Evolutionary conservation across 2,113 vertebrate species (phyloP).

Genomic region (Opisthocomus hoazin): DNA sequence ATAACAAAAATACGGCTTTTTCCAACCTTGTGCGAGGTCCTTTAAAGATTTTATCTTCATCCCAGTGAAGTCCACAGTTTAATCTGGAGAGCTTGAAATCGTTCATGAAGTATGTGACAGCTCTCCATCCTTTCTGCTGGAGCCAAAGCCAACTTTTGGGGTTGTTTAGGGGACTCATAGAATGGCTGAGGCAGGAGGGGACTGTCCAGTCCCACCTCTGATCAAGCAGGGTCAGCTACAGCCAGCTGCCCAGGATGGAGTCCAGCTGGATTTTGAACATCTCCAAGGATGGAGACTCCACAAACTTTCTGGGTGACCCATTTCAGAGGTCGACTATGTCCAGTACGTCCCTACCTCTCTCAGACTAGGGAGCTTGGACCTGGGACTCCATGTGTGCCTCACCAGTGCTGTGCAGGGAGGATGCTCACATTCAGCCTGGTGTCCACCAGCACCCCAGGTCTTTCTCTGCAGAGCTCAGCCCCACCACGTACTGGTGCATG

Average conservation of each 20-base stretch:
- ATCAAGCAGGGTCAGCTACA: neutral
- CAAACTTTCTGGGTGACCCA: neutral
- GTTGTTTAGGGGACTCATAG: rapidly evolving
- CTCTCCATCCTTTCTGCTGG: neutral
- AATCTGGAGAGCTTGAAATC: neutral
- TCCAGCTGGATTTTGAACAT: neutral
- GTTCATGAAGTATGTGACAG: rapidly evolving
- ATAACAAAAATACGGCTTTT: neutral
- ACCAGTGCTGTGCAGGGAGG: neutral
- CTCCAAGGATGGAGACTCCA: neutral
- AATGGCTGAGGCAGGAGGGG: neutral
- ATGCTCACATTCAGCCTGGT: rapidly evolving
- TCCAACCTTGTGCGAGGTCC: neutral
- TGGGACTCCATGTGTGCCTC: neutral
- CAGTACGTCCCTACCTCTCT: neutral
- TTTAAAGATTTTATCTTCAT: neutral
- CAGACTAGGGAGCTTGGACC: neutral
- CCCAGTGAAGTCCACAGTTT: neutral
- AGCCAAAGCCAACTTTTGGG: neutral
- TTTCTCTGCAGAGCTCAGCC: neutral
- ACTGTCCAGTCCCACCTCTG: neutral
- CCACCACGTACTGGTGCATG: rapidly evolving
- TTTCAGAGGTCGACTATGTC: neutral
- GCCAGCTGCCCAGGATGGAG: neutral
- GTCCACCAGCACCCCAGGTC: too few relatives aligned